Evolutionary conservation across 2,888 invertebrate genomes (phyloP).

Genomic region (Cyclophora punctaria): DNA sequence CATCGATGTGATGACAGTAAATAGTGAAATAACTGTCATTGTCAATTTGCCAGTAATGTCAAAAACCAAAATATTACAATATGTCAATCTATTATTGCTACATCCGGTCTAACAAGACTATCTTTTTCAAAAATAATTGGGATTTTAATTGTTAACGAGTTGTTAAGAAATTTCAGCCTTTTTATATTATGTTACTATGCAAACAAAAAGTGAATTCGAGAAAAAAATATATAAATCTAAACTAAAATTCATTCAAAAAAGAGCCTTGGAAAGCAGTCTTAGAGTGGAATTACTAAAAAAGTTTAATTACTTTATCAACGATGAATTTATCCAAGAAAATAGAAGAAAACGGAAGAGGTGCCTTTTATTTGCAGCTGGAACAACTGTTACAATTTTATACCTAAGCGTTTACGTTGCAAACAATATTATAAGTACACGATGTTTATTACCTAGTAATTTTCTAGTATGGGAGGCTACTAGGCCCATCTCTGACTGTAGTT

Average conservation of each 20-base stretch:
- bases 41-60: too few species aligned
- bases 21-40: too few species aligned
- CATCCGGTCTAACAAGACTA: too few species aligned
- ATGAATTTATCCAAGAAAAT: slow-evolving; percentile 22
- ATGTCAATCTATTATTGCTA: too few species aligned
- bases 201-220: slow-evolving; percentile 3
- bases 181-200: too few species aligned
- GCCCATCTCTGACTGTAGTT: slow-evolving; percentile 86
- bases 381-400: slow-evolving; percentile 28
- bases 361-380: slow-evolving; percentile 16
- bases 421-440: slow-evolving; percentile 77
- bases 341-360: slow-evolving; percentile 18
- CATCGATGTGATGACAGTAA: too few species aligned
- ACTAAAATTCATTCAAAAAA: slow-evolving; percentile 39
- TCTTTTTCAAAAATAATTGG: too few species aligned
- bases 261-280: slow-evolving; percentile 43
- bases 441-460: slow-evolving; percentile 88
- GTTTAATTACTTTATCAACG: slow-evolving; percentile 40
- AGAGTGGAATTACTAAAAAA: slow-evolving; percentile 31
- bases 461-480: slow-evolving; percentile 90
- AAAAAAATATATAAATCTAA: slow-evolving; percentile 9
- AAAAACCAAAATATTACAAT: too few species aligned
- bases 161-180: too few species aligned
- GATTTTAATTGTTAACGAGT: too few species aligned
- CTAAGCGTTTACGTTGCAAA: slow-evolving; percentile 35